Evolutionary conservation across 2,888 invertebrate genomes (phyloP).

Genomic region (Hartigia nigra): DNA sequence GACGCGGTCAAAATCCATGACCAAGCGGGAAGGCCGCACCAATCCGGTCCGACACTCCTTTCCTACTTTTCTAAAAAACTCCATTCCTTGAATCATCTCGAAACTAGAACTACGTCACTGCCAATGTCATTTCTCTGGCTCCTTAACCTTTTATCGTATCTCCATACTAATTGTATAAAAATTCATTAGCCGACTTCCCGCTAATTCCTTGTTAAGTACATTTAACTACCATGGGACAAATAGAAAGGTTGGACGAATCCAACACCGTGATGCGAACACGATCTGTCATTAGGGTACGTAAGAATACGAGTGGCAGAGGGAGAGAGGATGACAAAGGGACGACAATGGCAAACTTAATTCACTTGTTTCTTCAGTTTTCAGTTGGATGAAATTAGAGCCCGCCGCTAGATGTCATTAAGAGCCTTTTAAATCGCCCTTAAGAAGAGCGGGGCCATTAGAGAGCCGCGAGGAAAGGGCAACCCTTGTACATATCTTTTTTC

Average conservation of each 20-base stretch:
- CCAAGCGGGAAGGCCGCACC: slow-evolving; percentile 2
- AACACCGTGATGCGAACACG: slow-evolving; percentile 41
- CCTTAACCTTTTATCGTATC: background rate
- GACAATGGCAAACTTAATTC: slow-evolving; percentile 52
- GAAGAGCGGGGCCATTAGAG: slow-evolving; percentile 60
- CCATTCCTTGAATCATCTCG: background rate
- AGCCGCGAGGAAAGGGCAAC: slow-evolving; percentile 55
- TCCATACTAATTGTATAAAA: background rate
- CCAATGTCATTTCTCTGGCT: background rate
- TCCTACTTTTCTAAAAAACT: background rate
- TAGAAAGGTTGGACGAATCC: background rate
- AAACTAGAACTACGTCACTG: background rate
- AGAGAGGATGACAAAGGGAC: background rate
- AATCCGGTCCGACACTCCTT: background rate
- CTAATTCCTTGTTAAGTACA: background rate
- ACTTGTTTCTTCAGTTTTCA: slow-evolving; percentile 66
- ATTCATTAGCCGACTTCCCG: background rate
- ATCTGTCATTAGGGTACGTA: slow-evolving; percentile 54
- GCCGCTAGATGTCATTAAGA: slow-evolving; percentile 64
- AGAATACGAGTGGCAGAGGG: background rate
- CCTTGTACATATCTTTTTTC: slow-evolving; percentile 54
- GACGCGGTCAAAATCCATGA: slow-evolving; percentile 20
- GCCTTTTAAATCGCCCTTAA: slow-evolving; percentile 65
- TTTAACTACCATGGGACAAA: background rate
- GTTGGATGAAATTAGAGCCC: slow-evolving; percentile 58